Conservation (phyloP, 2,888 invertebrate species). For the Xanthia togata region DNA sequence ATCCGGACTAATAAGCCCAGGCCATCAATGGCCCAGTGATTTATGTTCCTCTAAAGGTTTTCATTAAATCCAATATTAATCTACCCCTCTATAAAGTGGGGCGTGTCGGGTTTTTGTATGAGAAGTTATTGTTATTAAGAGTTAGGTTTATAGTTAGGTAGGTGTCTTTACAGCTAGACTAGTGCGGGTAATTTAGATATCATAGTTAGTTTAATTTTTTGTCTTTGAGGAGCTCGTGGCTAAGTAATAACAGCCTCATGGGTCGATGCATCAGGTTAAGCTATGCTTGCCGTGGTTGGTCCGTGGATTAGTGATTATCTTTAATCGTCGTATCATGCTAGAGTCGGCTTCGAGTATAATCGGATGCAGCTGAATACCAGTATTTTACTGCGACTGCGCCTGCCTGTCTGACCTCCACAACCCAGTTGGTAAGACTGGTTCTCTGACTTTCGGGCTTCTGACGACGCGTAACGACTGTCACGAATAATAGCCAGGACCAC, state of each 20-base stretch:
- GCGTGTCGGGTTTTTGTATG: constrained; percentile 52
- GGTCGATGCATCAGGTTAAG: not conserved
- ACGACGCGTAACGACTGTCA: not conserved
- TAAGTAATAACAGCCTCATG: not conserved
- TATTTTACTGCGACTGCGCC: too few species aligned
- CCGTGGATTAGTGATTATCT: not conserved
- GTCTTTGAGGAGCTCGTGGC: too few species aligned
- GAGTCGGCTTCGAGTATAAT: too few species aligned
- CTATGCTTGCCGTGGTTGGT: not conserved
- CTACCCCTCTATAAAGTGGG: constrained; percentile 52
- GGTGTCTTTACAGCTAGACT: not conserved
- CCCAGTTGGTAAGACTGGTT: not conserved
- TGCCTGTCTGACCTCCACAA: too few species aligned
- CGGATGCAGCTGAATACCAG: too few species aligned
- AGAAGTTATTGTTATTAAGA: constrained; percentile 57
- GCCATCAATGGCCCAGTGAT: constrained; percentile 72
- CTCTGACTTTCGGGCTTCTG: not conserved
- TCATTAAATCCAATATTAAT: constrained; percentile 72
- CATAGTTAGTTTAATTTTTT: not conserved
- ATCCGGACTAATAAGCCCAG: constrained; percentile 71
- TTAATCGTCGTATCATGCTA: too few species aligned
- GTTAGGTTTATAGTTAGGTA: constrained; percentile 27
- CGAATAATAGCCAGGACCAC: not conserved
- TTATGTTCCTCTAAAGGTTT: constrained; percentile 72
- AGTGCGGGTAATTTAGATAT: constrained; percentile 19